Percentiles rank a stretch among this genome's conserved stretches.
These are phyloP conservation scores for Anarhynchus alexandrinus DNA, from an alignment of 2,113 vertebrate species.

Conservation along the genomic window DNA sequence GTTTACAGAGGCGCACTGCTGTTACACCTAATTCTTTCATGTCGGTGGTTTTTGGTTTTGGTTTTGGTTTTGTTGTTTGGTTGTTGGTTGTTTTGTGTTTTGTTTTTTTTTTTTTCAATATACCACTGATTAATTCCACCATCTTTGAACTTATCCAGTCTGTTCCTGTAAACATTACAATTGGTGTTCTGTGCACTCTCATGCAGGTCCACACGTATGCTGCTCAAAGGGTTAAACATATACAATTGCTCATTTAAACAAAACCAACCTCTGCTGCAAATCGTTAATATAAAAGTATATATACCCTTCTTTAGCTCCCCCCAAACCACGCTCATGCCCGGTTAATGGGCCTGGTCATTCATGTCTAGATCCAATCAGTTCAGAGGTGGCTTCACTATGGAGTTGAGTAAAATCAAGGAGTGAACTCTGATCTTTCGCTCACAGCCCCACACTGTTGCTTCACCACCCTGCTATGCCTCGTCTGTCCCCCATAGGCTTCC, in stretches of 20 bases:
- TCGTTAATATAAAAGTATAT: fast-evolving
- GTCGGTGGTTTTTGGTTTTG: background rate
- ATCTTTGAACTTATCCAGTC: background rate
- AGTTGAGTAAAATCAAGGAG: background rate
- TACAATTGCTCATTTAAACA: background rate
- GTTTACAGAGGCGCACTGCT: background rate
- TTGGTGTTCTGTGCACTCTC: background rate
- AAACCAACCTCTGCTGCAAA: background rate
- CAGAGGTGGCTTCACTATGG: background rate
- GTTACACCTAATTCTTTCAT: background rate
- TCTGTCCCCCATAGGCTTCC: background rate
- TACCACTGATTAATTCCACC: background rate
- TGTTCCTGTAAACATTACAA: background rate
- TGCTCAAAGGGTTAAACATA: background rate
- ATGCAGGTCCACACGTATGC: too few species aligned
- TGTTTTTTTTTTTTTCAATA: background rate
- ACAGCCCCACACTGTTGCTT: background rate
- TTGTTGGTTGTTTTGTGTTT: background rate
- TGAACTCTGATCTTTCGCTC: background rate
- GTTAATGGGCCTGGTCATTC: background rate
- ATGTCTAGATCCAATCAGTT: background rate
- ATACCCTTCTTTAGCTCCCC: fast-evolving
- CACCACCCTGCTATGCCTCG: too few species aligned
- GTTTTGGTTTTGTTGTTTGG: too few species aligned
- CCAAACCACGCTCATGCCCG: fast-evolving